Percentiles rank a stretch among this genome's conserved stretches.
phyloP scores from a whole-genome alignment of 2,797 vertebrate species.

The Menidia menidia region DNA sequence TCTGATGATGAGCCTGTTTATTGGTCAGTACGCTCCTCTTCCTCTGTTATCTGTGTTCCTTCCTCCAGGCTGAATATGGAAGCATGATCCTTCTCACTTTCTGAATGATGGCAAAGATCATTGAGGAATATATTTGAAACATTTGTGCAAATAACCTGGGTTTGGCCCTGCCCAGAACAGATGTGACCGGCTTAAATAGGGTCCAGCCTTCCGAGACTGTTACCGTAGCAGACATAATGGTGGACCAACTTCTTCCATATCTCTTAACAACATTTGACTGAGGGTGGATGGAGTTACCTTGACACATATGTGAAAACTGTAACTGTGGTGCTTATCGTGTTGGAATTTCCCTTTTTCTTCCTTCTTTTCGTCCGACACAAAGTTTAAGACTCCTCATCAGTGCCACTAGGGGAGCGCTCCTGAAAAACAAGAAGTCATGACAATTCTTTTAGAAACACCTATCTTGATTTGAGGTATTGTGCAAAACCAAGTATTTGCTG shows the following conservation, averaged over 20 bases:
- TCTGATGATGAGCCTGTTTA: not conserved
- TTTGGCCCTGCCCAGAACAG: not conserved
- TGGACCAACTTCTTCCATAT: not conserved
- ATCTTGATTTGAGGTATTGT: not conserved
- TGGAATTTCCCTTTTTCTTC: slow-evolving; percentile 27
- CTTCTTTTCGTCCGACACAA: slow-evolving; percentile 2
- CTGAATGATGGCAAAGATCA: no score
- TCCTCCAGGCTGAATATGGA: no score
- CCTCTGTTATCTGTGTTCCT: not conserved
- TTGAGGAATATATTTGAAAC: not conserved
- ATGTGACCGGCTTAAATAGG: not conserved
- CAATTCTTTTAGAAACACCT: not conserved
- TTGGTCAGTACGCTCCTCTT: not conserved
- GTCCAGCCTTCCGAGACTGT: not conserved
- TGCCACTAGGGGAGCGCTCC: slow-evolving; percentile 92
- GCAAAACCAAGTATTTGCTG: not conserved
- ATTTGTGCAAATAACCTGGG: not conserved
- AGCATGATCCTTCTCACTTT: no score
- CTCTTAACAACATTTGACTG: slow-evolving; percentile 17
- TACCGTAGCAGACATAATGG: not conserved
- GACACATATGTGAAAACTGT: slow-evolving; percentile 17
- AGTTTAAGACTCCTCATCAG: slow-evolving; percentile 86
- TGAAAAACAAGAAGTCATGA: slow-evolving; percentile 57
- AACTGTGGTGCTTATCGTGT: slow-evolving; percentile 17
- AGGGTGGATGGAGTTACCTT: slow-evolving; percentile 39